Evolutionary conservation across 64 coral and sea anemone species (phyloP), one percentile per base, ranked within the genome.

Genomic region (Astreopora myriophthalma): DNA sequence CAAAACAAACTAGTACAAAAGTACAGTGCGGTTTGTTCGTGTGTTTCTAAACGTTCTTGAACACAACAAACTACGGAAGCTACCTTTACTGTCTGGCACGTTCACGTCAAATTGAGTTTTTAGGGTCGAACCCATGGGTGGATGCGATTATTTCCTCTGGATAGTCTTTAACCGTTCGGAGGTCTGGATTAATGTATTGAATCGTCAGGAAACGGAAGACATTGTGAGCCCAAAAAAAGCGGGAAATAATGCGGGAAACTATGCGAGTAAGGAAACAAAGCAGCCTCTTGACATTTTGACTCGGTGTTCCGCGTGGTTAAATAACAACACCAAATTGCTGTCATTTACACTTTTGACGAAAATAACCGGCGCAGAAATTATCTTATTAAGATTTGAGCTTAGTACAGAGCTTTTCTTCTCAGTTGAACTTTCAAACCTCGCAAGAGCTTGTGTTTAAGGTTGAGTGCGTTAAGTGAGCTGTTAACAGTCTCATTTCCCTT

Each of bases 251-350:
- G 32, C 34, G 34, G 32, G 28, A 73, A 73, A 36, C 34, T 33
- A 35, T 44, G 26, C 20, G 13, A 79, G 26, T 30, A 6, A n/a
- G 13, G 26, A 51, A 27, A 27, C 23, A 30, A 52, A 12, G 1
- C 11, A 46, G 9, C 75, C 44, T 30, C 75, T 79, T 79, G 75
- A 79, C 44, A 31, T 48, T 79, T 46, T 57, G 75, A 52, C 75
- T 32, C 48, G 1, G 6, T 17, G 27, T 57, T 79, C 44, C 44
- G 48, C 40, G 24, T 32, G 5, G 24, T 23, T 26, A 64, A 24
- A 64, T 24, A 64, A 25, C 61, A 64, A 64, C 4, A 64, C 20
- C 5, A 5, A 6, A 24, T 26, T 24, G 11, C 2, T 55, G 11
- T 55, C 6, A 17, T 55, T 58, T 29, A 33, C 12, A 40, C 39